A percentile compares a stretch with the other conserved stretches of the same genome.
Conservation (phyloP, 2,113 vertebrate species). For the Mesitornis unicolor region DNA sequence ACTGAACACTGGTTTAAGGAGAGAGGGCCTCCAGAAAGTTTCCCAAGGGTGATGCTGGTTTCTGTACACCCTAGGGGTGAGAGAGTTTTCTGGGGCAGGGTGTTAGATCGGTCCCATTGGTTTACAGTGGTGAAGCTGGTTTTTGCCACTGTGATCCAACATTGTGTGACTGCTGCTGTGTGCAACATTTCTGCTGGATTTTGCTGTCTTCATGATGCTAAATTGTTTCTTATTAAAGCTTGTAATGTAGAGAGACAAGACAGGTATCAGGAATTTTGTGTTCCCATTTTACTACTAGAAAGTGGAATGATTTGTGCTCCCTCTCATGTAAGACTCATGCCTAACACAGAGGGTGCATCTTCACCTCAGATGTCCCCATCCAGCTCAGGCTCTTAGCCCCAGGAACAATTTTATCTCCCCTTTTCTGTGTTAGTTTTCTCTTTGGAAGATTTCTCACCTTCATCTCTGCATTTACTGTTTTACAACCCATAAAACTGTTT, state of each 20-base stretch:
- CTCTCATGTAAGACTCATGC: accelerated
- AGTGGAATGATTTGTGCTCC: background rate
- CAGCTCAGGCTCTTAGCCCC: background rate
- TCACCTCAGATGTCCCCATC: background rate
- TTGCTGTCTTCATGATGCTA: background rate
- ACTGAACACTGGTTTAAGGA: background rate
- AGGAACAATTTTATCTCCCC: background rate
- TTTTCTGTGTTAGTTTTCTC: background rate
- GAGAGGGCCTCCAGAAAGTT: background rate
- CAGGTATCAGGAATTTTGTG: background rate
- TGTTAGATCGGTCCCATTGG: background rate
- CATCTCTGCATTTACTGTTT: background rate
- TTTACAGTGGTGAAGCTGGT: background rate
- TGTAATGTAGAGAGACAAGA: background rate
- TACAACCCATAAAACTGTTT: background rate
- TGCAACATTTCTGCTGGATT: background rate
- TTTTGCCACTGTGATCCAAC: background rate
- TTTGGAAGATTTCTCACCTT: background rate
- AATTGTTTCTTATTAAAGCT: background rate
- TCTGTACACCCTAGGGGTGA: accelerated
- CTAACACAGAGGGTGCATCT: background rate
- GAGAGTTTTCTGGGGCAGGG: background rate
- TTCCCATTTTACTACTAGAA: background rate
- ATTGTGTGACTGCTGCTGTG: accelerated
- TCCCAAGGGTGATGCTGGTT: background rate